phyloP scores from a whole-genome alignment of 2,888 invertebrate genomes.

The Neria commutata region DNA sequence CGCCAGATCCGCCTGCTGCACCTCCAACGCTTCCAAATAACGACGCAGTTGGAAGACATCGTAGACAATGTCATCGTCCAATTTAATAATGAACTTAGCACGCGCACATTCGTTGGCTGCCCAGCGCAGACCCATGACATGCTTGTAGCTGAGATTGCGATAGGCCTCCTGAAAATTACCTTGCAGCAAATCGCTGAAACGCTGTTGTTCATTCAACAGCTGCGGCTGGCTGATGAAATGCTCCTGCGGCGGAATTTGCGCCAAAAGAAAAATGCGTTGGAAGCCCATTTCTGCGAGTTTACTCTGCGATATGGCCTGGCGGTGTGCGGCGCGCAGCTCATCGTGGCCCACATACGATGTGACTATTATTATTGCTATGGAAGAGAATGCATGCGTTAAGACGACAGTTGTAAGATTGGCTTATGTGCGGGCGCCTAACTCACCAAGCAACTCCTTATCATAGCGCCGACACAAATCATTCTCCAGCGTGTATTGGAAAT shows the following conservation, averaged over 20 bases:
- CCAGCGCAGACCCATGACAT: slow-evolving; percentile 82
- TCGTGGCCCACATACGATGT: slow-evolving; percentile 80
- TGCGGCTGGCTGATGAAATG: slow-evolving; percentile 66
- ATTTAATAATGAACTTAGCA: slow-evolving; percentile 74
- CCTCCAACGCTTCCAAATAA: slow-evolving; percentile 60
- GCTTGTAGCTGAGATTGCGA: slow-evolving; percentile 81
- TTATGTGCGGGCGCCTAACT: neutral
- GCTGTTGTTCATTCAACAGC: slow-evolving; percentile 68
- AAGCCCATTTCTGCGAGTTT: slow-evolving; percentile 68
- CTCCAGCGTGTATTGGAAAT: slow-evolving; percentile 50
- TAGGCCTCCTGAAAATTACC: slow-evolving; percentile 80
- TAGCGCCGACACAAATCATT: slow-evolving; percentile 47
- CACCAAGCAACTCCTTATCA: slow-evolving; percentile 54
- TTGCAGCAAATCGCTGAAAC: slow-evolving; percentile 75
- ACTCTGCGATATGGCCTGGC: slow-evolving; percentile 69
- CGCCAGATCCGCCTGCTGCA: slow-evolving; percentile 47
- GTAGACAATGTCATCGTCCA: slow-evolving; percentile 81
- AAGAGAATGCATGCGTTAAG: neutral
- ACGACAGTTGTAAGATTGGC: neutral
- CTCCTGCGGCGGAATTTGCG: slow-evolving; percentile 65
- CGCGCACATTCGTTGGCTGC: slow-evolving; percentile 68
- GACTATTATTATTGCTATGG: slow-evolving; percentile 65
- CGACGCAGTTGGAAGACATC: slow-evolving; percentile 68
- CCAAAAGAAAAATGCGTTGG: slow-evolving; percentile 73
- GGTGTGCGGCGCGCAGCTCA: slow-evolving; percentile 72